Evolutionary conservation across 2,888 invertebrate genomes (phyloP).

Genomic region (Harmothoe impar): DNA sequence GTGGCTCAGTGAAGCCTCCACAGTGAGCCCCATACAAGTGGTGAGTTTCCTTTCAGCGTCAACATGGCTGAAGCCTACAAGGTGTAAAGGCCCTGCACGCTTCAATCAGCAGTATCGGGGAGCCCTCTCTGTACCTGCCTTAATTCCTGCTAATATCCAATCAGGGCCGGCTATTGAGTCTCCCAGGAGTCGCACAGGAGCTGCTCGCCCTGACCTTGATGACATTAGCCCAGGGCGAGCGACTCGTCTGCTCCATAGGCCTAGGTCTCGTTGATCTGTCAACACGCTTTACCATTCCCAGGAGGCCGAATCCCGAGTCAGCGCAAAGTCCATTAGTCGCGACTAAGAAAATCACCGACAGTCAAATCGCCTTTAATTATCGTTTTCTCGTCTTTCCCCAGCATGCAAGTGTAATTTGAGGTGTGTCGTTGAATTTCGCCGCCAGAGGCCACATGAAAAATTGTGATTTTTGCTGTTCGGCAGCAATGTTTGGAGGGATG

Average conservation of each 20-base stretch:
- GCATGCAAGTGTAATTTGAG: not conserved
- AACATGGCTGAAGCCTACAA: not conserved
- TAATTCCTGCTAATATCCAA: constrained; percentile 37
- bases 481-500: not conserved
- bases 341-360: not conserved
- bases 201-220: constrained; percentile 14
- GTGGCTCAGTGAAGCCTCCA: too few relatives aligned
- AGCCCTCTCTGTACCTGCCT: not conserved
- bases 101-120: not conserved
- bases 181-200: not conserved
- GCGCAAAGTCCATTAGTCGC: not conserved
- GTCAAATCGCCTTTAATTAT: not conserved
- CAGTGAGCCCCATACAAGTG: too few relatives aligned
- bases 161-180: constrained; percentile 32
- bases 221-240: not conserved
- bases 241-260: not conserved
- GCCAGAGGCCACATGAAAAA: not conserved
- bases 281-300: not conserved
- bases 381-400: not conserved
- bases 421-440: not conserved
- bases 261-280: constrained; percentile 11
- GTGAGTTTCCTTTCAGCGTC: too few relatives aligned
- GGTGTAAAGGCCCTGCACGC: not conserved
- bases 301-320: not conserved
- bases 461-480: not conserved